Conservation (phyloP, 2,888 invertebrate genomes). For the Caenorhabditis afra region DNA sequence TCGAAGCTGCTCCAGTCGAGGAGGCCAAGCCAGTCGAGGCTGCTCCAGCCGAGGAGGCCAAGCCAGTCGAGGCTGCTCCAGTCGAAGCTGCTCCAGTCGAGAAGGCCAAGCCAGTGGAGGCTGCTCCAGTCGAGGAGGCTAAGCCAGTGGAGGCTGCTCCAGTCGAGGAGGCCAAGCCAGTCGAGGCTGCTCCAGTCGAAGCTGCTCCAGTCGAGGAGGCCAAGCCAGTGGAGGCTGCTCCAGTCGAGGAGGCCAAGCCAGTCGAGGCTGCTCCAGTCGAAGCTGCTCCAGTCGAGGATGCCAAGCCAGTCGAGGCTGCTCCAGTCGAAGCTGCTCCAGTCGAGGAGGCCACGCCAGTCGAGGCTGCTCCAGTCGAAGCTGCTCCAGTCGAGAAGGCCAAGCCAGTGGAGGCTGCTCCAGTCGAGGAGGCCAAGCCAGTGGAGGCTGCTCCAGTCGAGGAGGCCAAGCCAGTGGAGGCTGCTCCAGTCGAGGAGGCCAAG, state of each 20-base stretch:
- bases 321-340: slow-evolving; percentile 16
- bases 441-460: too few species aligned
- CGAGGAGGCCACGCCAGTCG: neutral
- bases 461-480: too few species aligned
- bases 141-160: slow-evolving; percentile 6
- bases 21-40: too few species aligned
- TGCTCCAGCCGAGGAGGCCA: slow-evolving; percentile 12
- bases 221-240: slow-evolving; percentile 13
- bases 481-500: neutral
- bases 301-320: neutral
- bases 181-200: slow-evolving; percentile 6
- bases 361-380: slow-evolving; percentile 13
- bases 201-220: slow-evolving; percentile 5
- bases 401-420: slow-evolving; percentile 21
- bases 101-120: too few species aligned
- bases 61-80: slow-evolving; percentile 19
- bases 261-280: slow-evolving; percentile 21
- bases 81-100: neutral
- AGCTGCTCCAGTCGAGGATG: slow-evolving; percentile 7
- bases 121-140: slow-evolving; percentile 8
- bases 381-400: slow-evolving; percentile 1
- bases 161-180: too few species aligned
- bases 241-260: slow-evolving; percentile 3
- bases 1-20: too few species aligned
- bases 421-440: too few species aligned